Conservation (phyloP, 2,113 vertebrate species). For the Pollachius pollachius region DNA sequence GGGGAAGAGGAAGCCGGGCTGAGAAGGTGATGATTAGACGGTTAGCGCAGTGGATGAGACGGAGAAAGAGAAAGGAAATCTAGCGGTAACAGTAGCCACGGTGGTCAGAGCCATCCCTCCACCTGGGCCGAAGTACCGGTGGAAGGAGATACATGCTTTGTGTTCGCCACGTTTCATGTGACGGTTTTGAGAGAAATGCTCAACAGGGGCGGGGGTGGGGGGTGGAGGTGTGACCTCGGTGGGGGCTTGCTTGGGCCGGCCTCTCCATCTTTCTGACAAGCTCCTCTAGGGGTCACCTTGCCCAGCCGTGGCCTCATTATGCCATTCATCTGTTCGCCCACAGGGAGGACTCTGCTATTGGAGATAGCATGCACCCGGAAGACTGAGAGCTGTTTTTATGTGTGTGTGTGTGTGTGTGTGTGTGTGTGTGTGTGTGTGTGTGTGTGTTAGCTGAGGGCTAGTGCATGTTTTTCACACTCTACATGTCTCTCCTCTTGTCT, state of each 20-base stretch:
- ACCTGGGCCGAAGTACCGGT: background rate
- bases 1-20: no score
- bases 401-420: constrained; percentile 3
- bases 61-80: background rate
- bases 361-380: constrained; percentile 47
- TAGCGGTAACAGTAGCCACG: constrained; percentile 1
- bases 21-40: background rate
- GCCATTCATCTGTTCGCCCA: constrained; percentile 59
- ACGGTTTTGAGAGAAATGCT: constrained; percentile 43
- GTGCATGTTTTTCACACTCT: constrained; percentile 27
- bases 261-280: constrained; percentile 60
- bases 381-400: background rate
- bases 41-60: background rate
- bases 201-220: constrained; percentile 25
- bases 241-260: constrained; percentile 40
- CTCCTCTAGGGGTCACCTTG: constrained; percentile 78
- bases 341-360: constrained; percentile 59
- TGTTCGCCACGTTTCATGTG: constrained; percentile 49
- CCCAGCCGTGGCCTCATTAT: constrained; percentile 64
- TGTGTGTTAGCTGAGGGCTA: constrained; percentile 14
- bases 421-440: constrained; percentile 5
- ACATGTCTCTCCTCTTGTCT: constrained; percentile 46
- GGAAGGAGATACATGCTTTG: constrained; percentile 32
- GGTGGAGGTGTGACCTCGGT: constrained; percentile 40
- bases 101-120: constrained; percentile 16